phyloP scores from a whole-genome alignment of 2,888 invertebrate genomes.

The Eueremaeus valkanovi region DNA sequence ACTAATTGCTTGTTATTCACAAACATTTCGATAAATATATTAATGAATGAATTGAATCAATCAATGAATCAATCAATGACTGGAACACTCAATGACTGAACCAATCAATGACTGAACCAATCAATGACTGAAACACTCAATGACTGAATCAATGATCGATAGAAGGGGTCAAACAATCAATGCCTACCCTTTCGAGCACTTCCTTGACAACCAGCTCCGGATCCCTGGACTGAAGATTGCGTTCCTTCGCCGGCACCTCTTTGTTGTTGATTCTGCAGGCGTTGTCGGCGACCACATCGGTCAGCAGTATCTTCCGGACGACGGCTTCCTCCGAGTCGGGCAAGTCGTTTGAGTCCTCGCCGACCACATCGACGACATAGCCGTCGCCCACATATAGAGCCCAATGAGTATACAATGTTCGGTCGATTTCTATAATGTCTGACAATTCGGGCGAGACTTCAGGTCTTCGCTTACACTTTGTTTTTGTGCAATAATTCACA shows the following conservation, averaged over 20 bases:
- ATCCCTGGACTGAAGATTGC: conserved; percentile 47
- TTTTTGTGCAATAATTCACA: neutral
- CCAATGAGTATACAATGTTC: conserved; percentile 50
- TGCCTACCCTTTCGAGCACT: conserved; percentile 44
- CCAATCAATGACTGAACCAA: neutral
- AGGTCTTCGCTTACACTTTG: neutral
- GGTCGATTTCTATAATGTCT: conserved; percentile 50
- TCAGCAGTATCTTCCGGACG: conserved; percentile 46
- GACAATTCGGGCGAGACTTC: conserved; percentile 46
- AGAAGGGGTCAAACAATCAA: neutral
- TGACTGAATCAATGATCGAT: neutral
- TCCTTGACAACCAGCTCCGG: conserved; percentile 47
- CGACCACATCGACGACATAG: conserved; percentile 49
- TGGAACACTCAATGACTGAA: no score
- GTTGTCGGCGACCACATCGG: conserved; percentile 47
- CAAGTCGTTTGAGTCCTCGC: conserved; percentile 46
- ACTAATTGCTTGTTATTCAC: no score
- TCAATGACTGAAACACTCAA: no score
- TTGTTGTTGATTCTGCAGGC: conserved; percentile 51
- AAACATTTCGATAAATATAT: no score
- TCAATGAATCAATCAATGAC: no score
- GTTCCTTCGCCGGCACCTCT: conserved; percentile 49
- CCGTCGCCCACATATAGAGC: conserved; percentile 50
- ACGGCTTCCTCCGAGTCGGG: conserved; percentile 45
- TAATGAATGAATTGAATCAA: no score